Base-by-base conservation (phyloP, 2,888 invertebrate genomes). In the Drosophila crucigera region DNA sequence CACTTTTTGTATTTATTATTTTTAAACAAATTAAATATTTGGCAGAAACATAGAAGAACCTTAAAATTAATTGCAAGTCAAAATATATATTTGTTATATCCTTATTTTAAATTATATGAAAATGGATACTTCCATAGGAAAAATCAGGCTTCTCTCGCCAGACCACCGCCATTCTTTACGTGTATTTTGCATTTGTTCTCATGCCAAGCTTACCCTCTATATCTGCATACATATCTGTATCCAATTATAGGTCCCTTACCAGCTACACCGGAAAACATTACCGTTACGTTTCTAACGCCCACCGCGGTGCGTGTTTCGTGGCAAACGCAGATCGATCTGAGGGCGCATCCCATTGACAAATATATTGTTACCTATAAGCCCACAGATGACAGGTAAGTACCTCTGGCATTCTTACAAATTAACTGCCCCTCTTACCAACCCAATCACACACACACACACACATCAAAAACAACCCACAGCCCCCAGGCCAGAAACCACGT, bases 341-440 rank as follows among this genome's bases (percentile, higher is more conserved):
- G 92, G 87, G 92, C 92, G 67, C 93, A 93, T 89, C 93, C 94
- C 55, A 96, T 97, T 77, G 97, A 97, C 92, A 97, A 97, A 93
- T 97, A 97, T 94, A 97, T 97, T 94, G 97, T 98, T 93, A 97
- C 97, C 28, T 97, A 97, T 94, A 97, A 97, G 92, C 97, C 97
- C 56, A 97, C 97, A 59, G 97, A 97, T 94, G 97, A 97, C 94
- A 97, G 97, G 97, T 97, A 96, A 95, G 92, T 93, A 89, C 84
- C 82, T 79, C 67, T 70, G 80, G 62, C 70, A 73, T 66, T 63
- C 62, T 59, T 35, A 56, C 22, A 66, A 72, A 65, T 61, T 50
- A 65, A 68, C 41, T 30, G 37, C 10, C 0, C 19, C 39, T n/a
- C 16, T n/a, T 37, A 31, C 41, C 25, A 47, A 47, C 0, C 7